A percentile compares a stretch with the other conserved stretches of the same genome.
phyloP scores from a whole-genome alignment of 2,113 vertebrate species.

The Mungos mungo region DNA sequence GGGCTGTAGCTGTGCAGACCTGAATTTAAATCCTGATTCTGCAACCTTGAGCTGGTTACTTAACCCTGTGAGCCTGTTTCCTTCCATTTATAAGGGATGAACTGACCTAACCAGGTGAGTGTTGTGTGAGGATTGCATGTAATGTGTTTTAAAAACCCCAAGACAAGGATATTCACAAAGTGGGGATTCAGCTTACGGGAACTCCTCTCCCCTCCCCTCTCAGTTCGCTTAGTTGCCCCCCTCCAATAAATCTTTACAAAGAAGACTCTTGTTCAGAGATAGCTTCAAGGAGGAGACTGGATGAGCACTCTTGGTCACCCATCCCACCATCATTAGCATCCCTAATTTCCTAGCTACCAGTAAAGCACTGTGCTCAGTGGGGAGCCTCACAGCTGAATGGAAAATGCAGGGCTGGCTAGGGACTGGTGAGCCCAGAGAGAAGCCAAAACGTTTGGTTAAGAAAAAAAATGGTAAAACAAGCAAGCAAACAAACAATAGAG shows the following conservation, averaged over 20 bases:
- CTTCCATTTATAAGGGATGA: not conserved
- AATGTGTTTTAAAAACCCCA: not conserved
- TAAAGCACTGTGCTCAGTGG: not conserved
- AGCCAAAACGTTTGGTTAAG: not conserved
- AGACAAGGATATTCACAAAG: not conserved
- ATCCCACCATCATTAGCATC: not conserved
- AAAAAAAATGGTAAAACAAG: not conserved
- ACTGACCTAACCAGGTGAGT: not conserved
- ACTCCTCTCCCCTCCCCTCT: not conserved
- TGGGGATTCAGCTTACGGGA: not conserved
- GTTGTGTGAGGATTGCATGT: not conserved
- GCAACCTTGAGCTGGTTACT: not conserved
- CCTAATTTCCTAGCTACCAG: not conserved
- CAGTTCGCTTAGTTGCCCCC: not conserved
- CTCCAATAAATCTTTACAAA: constrained; percentile 5
- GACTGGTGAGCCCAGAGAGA: not conserved
- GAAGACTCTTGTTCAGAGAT: not conserved
- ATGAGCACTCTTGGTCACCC: not conserved
- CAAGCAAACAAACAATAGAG: not conserved
- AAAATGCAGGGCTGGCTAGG: not conserved
- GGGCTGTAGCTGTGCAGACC: not conserved
- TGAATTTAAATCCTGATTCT: not conserved
- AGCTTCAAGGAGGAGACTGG: constrained; percentile 2
- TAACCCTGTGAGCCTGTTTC: not conserved
- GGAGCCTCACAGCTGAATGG: not conserved